These are phyloP conservation scores for Drosophila chauvacae DNA, from an alignment of 1,140 invertebrate species.

Conservation along the genomic window DNA sequence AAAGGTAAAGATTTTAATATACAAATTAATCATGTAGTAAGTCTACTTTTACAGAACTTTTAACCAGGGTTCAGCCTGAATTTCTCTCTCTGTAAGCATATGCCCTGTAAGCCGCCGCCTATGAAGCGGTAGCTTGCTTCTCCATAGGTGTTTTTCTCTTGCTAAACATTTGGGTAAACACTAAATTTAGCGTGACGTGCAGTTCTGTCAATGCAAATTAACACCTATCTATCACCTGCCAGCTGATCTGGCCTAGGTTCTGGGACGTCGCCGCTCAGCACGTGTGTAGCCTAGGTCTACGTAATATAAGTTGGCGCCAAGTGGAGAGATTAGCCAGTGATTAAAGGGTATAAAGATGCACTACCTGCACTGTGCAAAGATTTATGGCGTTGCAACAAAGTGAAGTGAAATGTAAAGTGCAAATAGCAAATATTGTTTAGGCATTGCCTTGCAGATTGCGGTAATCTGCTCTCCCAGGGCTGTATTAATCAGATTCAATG, in stretches of 20 bases:
- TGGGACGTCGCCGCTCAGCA: not conserved
- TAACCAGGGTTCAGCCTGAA: not conserved
- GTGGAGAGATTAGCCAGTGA: not conserved
- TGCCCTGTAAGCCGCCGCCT: slow-evolving; percentile 28
- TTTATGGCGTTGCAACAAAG: not conserved
- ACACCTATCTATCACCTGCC: slow-evolving; percentile 50
- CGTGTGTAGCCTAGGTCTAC: slow-evolving; percentile 28
- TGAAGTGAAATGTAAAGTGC: not conserved
- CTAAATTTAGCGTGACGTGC: slow-evolving; percentile 58
- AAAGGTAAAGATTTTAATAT: not conserved
- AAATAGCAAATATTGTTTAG: not conserved
- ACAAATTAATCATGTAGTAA: not conserved
- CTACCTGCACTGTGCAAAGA: not conserved
- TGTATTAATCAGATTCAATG: slow-evolving; percentile 25
- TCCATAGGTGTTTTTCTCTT: slow-evolving; percentile 29
- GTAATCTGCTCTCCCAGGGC: slow-evolving; percentile 1
- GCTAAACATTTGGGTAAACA: slow-evolving; percentile 78
- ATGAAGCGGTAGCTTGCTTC: slow-evolving; percentile 6
- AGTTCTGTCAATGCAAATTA: slow-evolving; percentile 66
- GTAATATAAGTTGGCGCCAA: slow-evolving; percentile 1
- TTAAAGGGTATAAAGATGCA: not conserved
- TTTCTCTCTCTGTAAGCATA: slow-evolving; percentile 25
- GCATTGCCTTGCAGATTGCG: slow-evolving; percentile 1
- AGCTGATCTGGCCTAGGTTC: slow-evolving; percentile 30
- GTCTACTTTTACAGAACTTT: not conserved